Percentiles rank a stretch among this genome's conserved stretches.
These are phyloP conservation scores for Cryptus viduatorius DNA, from an alignment of 2,888 invertebrate species.

Conservation along the genomic window DNA sequence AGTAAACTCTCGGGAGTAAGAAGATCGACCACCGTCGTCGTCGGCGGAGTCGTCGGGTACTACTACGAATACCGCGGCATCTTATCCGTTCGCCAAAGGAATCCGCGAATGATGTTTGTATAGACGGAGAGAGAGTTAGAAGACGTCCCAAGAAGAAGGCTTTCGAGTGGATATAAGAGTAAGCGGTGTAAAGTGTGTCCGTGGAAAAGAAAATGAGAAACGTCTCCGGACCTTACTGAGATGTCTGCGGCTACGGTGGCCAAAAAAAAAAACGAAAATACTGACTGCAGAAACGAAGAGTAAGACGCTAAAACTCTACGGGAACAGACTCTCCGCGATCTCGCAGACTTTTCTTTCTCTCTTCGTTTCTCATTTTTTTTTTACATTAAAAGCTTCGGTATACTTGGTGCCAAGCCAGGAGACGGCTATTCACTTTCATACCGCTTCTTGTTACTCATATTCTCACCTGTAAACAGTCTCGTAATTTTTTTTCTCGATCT, in stretches of 20 bases:
- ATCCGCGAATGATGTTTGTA: slow-evolving; percentile 79
- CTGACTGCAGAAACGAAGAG: slow-evolving; percentile 16
- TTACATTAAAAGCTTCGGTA: slow-evolving; percentile 74
- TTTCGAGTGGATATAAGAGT: slow-evolving; percentile 59
- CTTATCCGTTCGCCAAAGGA: slow-evolving; percentile 72
- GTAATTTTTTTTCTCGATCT: slow-evolving; percentile 7
- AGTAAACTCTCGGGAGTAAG: slow-evolving; percentile 75
- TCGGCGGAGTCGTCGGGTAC: slow-evolving; percentile 2
- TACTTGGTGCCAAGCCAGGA: slow-evolving; percentile 45
- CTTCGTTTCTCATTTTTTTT: slow-evolving; percentile 69
- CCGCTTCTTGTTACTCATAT: slow-evolving; percentile 17
- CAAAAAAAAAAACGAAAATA: slow-evolving; percentile 24
- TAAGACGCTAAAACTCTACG: slow-evolving; percentile 29
- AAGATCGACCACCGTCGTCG: slow-evolving; percentile 49
- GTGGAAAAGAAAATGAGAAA: slow-evolving; percentile 30
- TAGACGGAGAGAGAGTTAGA: slow-evolving; percentile 43
- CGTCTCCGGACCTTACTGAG: slow-evolving; percentile 10
- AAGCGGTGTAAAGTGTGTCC: slow-evolving; percentile 53
- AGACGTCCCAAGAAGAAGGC: slow-evolving; percentile 38
- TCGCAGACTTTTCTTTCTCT: slow-evolving; percentile 64
- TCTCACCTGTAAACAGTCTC: background rate
- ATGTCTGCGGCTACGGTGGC: slow-evolving; percentile 17
- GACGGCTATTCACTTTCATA: slow-evolving; percentile 9
- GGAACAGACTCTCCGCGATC: slow-evolving; percentile 42
- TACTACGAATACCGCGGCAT: slow-evolving; percentile 69